A percentile compares a stretch with the other conserved stretches of the same genome.
phyloP scores from a whole-genome alignment of 2,113 vertebrate genomes.

The Xenopus laevis region DNA sequence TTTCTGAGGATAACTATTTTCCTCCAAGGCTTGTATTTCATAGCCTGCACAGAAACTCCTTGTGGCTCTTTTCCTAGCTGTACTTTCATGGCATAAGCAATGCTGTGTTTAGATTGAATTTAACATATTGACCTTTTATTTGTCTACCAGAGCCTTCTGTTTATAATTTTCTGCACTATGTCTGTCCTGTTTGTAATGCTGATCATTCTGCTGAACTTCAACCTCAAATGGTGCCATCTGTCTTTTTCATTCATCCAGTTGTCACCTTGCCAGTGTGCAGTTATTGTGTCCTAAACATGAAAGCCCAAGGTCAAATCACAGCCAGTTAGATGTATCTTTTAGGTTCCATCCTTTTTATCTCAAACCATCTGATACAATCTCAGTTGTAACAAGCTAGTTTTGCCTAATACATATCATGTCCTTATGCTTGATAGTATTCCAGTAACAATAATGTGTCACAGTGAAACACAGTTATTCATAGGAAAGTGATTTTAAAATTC shows the following conservation, averaged over 20 bases:
- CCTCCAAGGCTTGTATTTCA: no score
- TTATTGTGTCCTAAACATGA: conserved; percentile 12
- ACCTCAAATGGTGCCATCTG: conserved; percentile 34
- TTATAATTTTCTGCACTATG: conserved; percentile 16
- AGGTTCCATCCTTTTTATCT: neutral
- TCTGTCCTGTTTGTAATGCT: conserved; percentile 12
- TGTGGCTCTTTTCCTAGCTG: neutral
- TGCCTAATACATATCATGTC: neutral
- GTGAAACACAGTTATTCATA: no score
- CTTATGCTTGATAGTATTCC: no score
- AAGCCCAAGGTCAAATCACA: conserved; percentile 27
- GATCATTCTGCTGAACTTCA: conserved; percentile 26
- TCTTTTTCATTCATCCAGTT: conserved; percentile 14
- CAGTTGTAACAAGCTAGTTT: neutral
- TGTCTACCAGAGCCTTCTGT: conserved; percentile 20
- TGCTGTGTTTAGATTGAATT: conserved; percentile 19
- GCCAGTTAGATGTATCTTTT: conserved; percentile 11
- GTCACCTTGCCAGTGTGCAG: conserved; percentile 32
- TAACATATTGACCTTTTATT: conserved; percentile 36
- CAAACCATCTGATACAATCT: neutral
- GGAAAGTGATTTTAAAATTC: no score
- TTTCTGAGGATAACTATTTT: no score
- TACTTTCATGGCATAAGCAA: neutral
- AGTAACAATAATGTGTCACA: no score
- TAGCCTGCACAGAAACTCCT: neutral